These are phyloP conservation scores for Scleropages formosus DNA, from an alignment of 2,797 vertebrate genomes.

Conservation along the genomic window DNA sequence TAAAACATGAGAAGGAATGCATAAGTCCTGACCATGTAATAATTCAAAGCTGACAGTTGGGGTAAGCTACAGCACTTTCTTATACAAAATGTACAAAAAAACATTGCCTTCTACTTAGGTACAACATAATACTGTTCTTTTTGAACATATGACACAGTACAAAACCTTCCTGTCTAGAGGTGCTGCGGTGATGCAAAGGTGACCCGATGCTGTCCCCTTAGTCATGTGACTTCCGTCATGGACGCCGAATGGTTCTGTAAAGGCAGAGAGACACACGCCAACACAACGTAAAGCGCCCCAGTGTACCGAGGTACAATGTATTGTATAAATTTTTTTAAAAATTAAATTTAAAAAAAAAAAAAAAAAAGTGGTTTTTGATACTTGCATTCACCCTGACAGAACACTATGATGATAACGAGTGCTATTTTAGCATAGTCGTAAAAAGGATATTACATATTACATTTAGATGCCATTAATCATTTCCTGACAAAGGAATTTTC, in stretches of 20 bases:
- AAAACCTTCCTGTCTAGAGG: constrained; percentile 85
- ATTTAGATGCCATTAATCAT: no score
- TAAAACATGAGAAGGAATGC: constrained; percentile 56
- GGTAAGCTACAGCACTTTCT: constrained; percentile 92
- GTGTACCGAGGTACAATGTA: no score
- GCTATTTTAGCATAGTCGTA: no score
- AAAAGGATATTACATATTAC: no score
- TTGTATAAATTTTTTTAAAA: no score
- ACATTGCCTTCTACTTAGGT: constrained; percentile 92
- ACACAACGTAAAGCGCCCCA: no score
- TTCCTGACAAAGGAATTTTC: no score
- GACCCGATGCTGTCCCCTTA: constrained; percentile 73
- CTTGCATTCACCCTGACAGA: no score
- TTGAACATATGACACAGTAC: constrained; percentile 76
- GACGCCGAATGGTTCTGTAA: constrained; percentile 94
- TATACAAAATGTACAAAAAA: constrained; percentile 99
- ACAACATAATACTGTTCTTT: constrained; percentile 79
- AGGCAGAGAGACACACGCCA: not conserved
- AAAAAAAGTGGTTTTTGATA: no score
- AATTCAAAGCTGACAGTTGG: constrained; percentile 82
- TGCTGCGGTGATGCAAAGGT: constrained; percentile 85
- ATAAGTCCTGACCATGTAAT: constrained; percentile 79
- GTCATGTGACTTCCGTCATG: constrained; percentile 99
- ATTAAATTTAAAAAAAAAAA: no score
- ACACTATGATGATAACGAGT: no score